These are phyloP conservation scores for Molossus molossus DNA, from an alignment of 2,797 vertebrate genomes.

Conservation along the genomic window DNA sequence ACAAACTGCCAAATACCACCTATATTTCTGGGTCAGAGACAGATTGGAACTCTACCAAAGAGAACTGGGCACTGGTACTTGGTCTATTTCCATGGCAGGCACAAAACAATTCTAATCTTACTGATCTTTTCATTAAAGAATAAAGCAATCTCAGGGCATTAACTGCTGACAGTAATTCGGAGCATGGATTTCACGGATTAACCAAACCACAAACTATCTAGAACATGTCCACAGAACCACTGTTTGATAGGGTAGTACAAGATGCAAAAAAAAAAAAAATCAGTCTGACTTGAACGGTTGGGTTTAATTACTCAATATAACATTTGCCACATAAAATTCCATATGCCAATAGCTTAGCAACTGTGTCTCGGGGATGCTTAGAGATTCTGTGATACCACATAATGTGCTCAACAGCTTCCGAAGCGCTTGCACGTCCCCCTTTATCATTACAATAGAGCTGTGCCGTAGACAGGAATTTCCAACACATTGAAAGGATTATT, in stretches of 20 bases:
- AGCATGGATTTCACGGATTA: constrained; percentile 81
- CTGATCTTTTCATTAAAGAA: constrained; percentile 85
- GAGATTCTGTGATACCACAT: neutral
- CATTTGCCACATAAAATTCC: constrained; percentile 55
- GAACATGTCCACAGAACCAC: constrained; percentile 77
- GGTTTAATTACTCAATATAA: constrained; percentile 70
- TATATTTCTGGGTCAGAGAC: constrained; percentile 85
- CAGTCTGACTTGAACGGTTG: constrained; percentile 52
- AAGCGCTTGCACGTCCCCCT: neutral
- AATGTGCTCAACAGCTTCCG: neutral
- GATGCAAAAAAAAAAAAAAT: constrained; percentile 52
- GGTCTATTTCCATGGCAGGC: constrained; percentile 79
- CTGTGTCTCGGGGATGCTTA: neutral
- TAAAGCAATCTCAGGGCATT: constrained; percentile 81
- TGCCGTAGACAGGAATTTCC: neutral
- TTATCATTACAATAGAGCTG: constrained; percentile 25
- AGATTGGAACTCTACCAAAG: constrained; percentile 82
- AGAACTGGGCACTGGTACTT: constrained; percentile 81
- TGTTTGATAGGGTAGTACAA: constrained; percentile 60
- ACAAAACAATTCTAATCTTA: constrained; percentile 84
- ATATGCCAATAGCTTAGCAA: constrained; percentile 23
- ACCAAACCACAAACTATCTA: constrained; percentile 79
- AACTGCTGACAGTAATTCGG: constrained; percentile 74
- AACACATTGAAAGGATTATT: constrained; percentile 62
- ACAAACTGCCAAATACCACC: constrained; percentile 80